A percentile compares a stretch with the other conserved stretches of the same genome.
Conservation (phyloP, 1,140 invertebrate species). For the Micrasema longulum region DNA sequence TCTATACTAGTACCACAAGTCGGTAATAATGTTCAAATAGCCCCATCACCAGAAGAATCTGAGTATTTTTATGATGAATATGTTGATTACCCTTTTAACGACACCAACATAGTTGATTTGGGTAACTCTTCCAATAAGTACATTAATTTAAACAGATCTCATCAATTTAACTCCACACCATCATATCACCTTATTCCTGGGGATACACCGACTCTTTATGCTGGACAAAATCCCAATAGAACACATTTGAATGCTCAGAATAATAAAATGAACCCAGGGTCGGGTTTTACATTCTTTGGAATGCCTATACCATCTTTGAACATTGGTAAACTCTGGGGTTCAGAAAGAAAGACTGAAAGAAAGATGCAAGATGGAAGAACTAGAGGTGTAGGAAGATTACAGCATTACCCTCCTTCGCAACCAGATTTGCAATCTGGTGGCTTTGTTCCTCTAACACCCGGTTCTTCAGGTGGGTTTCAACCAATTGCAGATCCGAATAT, state of each 20-base stretch:
- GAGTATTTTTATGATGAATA: constrained; percentile 88
- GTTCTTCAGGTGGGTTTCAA: constrained; percentile 75
- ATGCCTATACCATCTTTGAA: constrained; percentile 82
- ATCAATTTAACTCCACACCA: constrained; percentile 54
- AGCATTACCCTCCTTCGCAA: constrained; percentile 65
- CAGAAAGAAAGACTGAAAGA: constrained; percentile 65
- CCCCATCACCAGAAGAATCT: constrained; percentile 75
- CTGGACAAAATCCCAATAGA: constrained; percentile 70
- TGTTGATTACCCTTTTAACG: constrained; percentile 77
- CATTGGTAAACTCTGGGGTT: constrained; percentile 73
- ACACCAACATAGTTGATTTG: constrained; percentile 63
- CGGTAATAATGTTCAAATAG: constrained; percentile 55
- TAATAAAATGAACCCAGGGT: constrained; percentile 59
- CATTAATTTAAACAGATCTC: constrained; percentile 36
- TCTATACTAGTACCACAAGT: constrained; percentile 53
- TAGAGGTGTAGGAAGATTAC: constrained; percentile 62
- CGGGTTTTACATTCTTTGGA: constrained; percentile 84
- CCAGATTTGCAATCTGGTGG: constrained; percentile 79
- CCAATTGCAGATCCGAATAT: constrained; percentile 73
- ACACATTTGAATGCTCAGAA: constrained; percentile 19
- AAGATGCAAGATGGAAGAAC: constrained; percentile 62
- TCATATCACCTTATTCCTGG: constrained; percentile 65
- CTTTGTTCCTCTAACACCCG: constrained; percentile 78
- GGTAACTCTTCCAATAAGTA: constrained; percentile 53
- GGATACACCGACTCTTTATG: constrained; percentile 76